Evolutionary conservation across 1,140 invertebrate genomes (phyloP).

Genomic region (Pseudobourletiella spinata): DNA sequence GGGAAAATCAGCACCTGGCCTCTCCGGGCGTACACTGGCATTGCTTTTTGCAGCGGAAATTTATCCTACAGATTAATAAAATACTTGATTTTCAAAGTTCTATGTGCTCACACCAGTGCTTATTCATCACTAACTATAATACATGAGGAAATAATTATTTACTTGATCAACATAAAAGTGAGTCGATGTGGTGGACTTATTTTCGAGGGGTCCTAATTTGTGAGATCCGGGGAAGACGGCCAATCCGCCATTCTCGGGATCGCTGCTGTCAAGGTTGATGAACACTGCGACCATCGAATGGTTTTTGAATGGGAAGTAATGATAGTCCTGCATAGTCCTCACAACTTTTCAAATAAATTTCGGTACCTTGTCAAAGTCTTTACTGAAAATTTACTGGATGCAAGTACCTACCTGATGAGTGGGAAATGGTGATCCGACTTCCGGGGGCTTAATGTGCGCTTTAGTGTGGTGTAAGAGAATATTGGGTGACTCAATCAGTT

Average conservation of each 20-base stretch:
- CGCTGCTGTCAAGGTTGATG: slow-evolving; percentile 51
- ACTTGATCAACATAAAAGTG: slow-evolving; percentile 49
- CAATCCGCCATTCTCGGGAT: slow-evolving; percentile 52
- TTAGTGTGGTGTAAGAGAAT: slow-evolving; percentile 55
- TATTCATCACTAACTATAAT: slow-evolving; percentile 1
- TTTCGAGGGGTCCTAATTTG: slow-evolving; percentile 50
- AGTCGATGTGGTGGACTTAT: slow-evolving; percentile 44
- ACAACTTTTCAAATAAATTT: not conserved
- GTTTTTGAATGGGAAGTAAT: slow-evolving; percentile 53
- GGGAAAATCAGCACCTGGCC: slow-evolving; percentile 53
- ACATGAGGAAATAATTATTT: slow-evolving; percentile 9
- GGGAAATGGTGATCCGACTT: slow-evolving; percentile 52
- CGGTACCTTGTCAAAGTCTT: not conserved
- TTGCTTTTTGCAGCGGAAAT: slow-evolving; percentile 49
- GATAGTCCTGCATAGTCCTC: slow-evolving; percentile 48
- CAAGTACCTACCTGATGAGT: slow-evolving; percentile 47
- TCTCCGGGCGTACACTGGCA: slow-evolving; percentile 46
- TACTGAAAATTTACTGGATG: not conserved
- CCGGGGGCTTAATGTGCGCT: slow-evolving; percentile 53
- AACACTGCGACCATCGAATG: slow-evolving; percentile 54
- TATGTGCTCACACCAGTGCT: too few species aligned
- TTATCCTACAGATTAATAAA: slow-evolving; percentile 45
- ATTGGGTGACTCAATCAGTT: slow-evolving; percentile 49
- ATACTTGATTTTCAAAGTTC: too few species aligned
- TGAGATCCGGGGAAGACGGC: slow-evolving; percentile 55